A percentile compares a stretch with the other conserved stretches of the same genome.
Conservation (phyloP, 2,888 invertebrate species). For the Hermaeophaga mercurialis region DNA sequence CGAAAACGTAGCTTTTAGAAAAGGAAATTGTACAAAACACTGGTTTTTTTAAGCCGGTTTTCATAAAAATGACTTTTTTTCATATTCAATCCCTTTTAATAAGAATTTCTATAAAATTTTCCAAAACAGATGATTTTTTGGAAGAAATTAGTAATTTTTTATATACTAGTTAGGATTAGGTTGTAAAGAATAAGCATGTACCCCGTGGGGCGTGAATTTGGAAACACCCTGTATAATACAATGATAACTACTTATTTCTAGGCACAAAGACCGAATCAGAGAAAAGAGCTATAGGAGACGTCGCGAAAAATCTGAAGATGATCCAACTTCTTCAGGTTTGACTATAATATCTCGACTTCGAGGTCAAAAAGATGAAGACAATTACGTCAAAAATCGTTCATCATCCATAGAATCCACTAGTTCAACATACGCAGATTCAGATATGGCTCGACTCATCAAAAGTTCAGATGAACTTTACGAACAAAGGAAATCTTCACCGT, state of each 20-base stretch:
- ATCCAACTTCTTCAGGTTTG: slow-evolving; percentile 61
- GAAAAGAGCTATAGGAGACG: slow-evolving; percentile 59
- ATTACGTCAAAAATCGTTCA: slow-evolving; percentile 53
- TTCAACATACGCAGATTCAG: slow-evolving; percentile 63
- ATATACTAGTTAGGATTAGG: too few species aligned
- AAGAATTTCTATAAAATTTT: too few species aligned
- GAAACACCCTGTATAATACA: too few species aligned
- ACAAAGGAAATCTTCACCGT: slow-evolving; percentile 67
- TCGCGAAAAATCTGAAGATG: slow-evolving; percentile 57
- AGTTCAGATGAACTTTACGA: slow-evolving; percentile 43
- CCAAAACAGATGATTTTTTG: too few species aligned
- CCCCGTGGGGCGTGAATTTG: too few species aligned
- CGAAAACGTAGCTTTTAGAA: too few species aligned
- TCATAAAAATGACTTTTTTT: too few species aligned
- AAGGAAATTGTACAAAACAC: too few species aligned
- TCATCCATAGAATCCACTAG: slow-evolving; percentile 55
- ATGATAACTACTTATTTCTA: slow-evolving; percentile 32
- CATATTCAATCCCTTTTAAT: too few species aligned
- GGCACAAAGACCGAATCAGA: slow-evolving; percentile 56
- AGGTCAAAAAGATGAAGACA: slow-evolving; percentile 54
- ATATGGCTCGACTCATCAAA: slow-evolving; percentile 54
- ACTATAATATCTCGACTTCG: slow-evolving; percentile 62
- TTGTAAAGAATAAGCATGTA: too few species aligned
- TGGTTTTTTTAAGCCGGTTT: too few species aligned
- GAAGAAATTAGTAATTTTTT: too few species aligned